Base-by-base conservation (phyloP, 2,113 vertebrate genomes). In the Melanerpes formicivorus region DNA sequence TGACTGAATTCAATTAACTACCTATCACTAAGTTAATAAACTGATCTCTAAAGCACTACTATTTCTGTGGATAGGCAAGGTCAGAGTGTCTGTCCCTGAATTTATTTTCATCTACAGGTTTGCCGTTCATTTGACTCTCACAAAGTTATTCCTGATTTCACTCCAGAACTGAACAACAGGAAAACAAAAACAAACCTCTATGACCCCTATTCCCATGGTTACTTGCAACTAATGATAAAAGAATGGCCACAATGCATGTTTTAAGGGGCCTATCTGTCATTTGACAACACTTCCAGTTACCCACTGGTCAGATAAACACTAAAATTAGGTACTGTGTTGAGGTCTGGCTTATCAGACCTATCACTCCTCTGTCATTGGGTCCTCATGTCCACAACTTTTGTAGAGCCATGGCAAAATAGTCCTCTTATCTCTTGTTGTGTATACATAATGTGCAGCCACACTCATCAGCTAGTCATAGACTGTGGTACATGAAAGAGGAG, bases 281-380 rank as follows among this genome's bases (percentile, higher is more conserved):
- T 87, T 62, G 79, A 84, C 87, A 84, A 65, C 40, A 54, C n/a
- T 88, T 90, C 18, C 79, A 70, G 56, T 54, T 78, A 84, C 27
- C 58, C 71, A 85, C 34, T 82, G 52, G 71, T 74, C 71, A 87
- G 86, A 92, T 82, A 85, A 94, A 77, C 42, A 60, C 87, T 93
- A 93, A 88, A 93, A 86, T 91, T 95, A 95, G 92, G 72, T 60
- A 50, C 44, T 21, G 14, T 5, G 0, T 23, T 64, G 59, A 80
- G 50, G 42, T 63, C 73, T 69, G 37, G 44, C 52, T 83, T 93
- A 69, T 64, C 84, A 73, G 69, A 69, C 50, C 23, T 88, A 78
- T 78, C 85, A 74, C 60, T 54, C 52, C 44, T 86, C 55, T 72
- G 59, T 66, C 84, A 66, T 10, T 65, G 77, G 11, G 40, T 74